These are phyloP conservation scores for Muschampia plurimacula DNA, from an alignment of 2,888 invertebrate genomes.

Conservation along the genomic window DNA sequence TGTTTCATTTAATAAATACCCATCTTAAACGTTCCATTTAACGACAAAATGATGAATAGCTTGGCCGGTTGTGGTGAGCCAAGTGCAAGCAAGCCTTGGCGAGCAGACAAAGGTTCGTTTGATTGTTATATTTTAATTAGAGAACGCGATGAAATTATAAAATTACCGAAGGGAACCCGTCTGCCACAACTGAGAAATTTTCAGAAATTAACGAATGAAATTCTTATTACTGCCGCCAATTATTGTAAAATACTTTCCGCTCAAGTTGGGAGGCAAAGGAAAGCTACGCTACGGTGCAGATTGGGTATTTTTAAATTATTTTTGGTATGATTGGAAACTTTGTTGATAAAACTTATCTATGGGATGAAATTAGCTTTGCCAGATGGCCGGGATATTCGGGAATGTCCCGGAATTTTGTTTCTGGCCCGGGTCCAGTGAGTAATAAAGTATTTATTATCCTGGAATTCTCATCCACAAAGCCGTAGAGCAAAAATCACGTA, in stretches of 20 bases:
- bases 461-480: too few relatives aligned
- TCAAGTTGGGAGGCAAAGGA: not conserved
- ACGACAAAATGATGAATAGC: not conserved
- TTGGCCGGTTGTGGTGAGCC: not conserved
- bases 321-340: not conserved
- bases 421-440: too few relatives aligned
- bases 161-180: slow-evolving; percentile 53
- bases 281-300: slow-evolving; percentile 7
- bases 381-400: too few relatives aligned
- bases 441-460: too few relatives aligned
- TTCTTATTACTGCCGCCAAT: slow-evolving; percentile 52
- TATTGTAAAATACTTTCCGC: slow-evolving; percentile 42
- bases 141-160: slow-evolving; percentile 56
- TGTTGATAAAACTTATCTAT: too few relatives aligned
- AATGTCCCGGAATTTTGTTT: too few relatives aligned
- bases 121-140: slow-evolving; percentile 67
- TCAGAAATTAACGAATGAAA: slow-evolving; percentile 54
- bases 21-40: too few relatives aligned
- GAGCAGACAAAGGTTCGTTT: slow-evolving; percentile 54
- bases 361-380: too few relatives aligned
- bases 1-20: too few relatives aligned
- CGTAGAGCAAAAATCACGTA: too few relatives aligned
- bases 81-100: slow-evolving; percentile 7
- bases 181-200: slow-evolving; percentile 50
- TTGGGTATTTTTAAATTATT: slow-evolving; percentile 6